Base-by-base conservation (phyloP, 2,888 invertebrate species). In the Pardosa pseudoannulata region DNA sequence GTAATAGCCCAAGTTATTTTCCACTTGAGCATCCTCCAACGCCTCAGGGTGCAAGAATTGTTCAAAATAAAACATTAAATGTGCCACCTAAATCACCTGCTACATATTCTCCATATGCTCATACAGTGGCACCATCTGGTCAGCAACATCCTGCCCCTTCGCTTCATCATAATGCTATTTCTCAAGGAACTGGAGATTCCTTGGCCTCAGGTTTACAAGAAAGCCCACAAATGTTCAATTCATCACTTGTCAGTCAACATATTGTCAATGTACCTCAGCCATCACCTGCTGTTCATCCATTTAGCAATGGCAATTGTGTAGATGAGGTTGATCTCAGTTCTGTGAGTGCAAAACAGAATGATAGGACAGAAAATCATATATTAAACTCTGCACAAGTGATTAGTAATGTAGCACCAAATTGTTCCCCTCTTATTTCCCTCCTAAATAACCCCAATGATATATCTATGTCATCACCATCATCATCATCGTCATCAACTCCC, bases 321-420 rank as follows among this genome's bases (percentile, higher is more conserved):
- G 88, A 88, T 56, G 78, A 70, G 13, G 46, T 82, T 67, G 74
- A 70, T 70, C 67, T 75, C 13, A 50, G 81, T 50, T 39, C 80
- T 41, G 46, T 79, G 13, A 79, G 71, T 71, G 29, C 76, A 39
- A 79, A 82, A 67, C 67, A 68, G 41, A 79, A 32, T 68, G 82
- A 87, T 28, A 88, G 85, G 88, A 81, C 85, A 74, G 88, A 88
- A 76, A 87, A 89, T 41, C 89, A 88, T 29, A 71, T 89, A 27
- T 46, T 82, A 32, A 88, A 86, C 39, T 23, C 78, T 28, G 72
- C 41, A 28, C 85, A 88, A 36, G 72, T 73, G 23, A 76, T 86
- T 27, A 62, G 79, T 19, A 70, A 71, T 62, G 46, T 88, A 62
- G 31, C 72, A 78, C 67, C 70, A 39, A 83, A 70, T 65, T 70